Percentiles rank a stretch among this genome's conserved stretches.
These are phyloP conservation scores for Caranx melampygus DNA, from an alignment of 2,113 vertebrate species.

Conservation along the genomic window DNA sequence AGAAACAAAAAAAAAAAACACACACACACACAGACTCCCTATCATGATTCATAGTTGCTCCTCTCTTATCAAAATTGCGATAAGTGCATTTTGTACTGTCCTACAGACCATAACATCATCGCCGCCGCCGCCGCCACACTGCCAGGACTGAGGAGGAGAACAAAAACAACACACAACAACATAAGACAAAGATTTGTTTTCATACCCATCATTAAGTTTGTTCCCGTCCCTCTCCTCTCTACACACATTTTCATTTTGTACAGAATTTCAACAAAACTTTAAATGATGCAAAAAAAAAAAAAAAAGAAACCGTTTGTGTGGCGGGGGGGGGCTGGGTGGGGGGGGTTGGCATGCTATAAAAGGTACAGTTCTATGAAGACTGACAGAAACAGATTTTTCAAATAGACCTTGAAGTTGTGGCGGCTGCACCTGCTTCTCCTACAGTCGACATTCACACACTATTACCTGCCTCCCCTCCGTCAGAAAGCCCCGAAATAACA, in stretches of 20 bases:
- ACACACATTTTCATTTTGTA: too few species aligned
- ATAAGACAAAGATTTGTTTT: too few species aligned
- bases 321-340: neutral
- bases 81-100: too few species aligned
- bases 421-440: neutral
- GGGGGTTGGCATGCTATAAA: neutral
- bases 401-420: neutral
- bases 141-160: too few species aligned
- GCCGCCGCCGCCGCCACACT: too few species aligned
- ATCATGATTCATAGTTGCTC: neutral
- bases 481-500: neutral
- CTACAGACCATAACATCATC: neutral
- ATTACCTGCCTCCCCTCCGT: neutral
- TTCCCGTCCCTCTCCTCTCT: too few species aligned
- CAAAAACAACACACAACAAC: too few species aligned
- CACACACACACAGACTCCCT: slow-evolving; percentile 1
- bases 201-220: neutral
- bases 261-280: neutral
- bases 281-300: neutral
- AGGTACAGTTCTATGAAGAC: neutral
- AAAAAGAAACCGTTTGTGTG: too few species aligned
- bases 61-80: neutral
- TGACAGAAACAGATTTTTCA: neutral
- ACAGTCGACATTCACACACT: neutral
- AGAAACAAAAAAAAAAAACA: too few species aligned